Evolutionary conservation across 2,113 vertebrate species (phyloP), one percentile per base, ranked within the genome.

Genomic region (Trematomus loennbergii): DNA sequence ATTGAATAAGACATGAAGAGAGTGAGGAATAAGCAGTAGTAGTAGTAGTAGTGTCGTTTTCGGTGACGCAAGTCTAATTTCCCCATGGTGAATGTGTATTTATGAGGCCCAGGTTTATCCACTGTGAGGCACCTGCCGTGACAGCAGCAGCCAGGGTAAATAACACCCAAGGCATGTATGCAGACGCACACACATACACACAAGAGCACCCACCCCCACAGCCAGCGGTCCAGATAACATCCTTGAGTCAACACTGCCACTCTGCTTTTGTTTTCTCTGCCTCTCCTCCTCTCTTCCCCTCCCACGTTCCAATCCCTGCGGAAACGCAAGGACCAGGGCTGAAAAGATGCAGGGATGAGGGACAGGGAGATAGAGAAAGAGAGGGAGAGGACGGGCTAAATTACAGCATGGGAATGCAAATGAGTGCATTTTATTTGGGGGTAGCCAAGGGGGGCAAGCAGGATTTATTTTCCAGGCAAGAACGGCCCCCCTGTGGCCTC

Each of bases 191-290:
- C 48, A 86, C 43, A 54, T 22, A 50, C 33, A 76, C 59, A 72
- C 50, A 54, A 18, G 22, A 53, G 17, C 60, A 65, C 71, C 67
- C 76, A 69, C 79, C 75, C 76, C 66, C 82, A 54, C 78, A 81
- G 66, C 82, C 36, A 81, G 74, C 7, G 29, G 88, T 88, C 83
- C 87, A 81, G 89, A 92, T 91, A 91, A 92, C 83, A 88, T 75
- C 77, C 88, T 85, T 85, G 77, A 92, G 87, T 93, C 89, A 89
- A 93, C 89, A 91, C 60, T 75, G 90, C 76, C 89, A 83, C 78
- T 85, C 58, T 50, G 82, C 87, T 91, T 89, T 90, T 91, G 90
- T 92, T 91, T 91, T 89, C 82, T 79, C 87, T 82, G 70, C 79
- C 79, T 79, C 73, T 83, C 78, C 81, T 74, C 71, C 67, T 78